phyloP scores from a whole-genome alignment of 2,888 invertebrate species.

The Tiliacea aurago region DNA sequence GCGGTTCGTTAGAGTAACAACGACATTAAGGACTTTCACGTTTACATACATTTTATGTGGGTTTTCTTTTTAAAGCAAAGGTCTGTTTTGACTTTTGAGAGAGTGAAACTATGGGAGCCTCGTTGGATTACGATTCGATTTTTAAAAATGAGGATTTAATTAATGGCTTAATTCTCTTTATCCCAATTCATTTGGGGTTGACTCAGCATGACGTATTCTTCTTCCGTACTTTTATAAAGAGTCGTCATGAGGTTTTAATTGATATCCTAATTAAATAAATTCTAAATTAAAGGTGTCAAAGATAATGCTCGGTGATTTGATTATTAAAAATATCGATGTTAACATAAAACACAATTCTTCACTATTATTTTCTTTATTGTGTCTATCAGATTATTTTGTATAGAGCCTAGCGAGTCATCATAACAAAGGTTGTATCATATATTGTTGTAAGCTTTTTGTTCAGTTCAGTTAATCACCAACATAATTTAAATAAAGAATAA shows the following conservation, averaged over 20 bases:
- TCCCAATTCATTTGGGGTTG: no score
- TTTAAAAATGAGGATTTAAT: neutral
- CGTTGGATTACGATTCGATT: neutral
- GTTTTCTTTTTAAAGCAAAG: conserved; percentile 30
- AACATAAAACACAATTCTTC: neutral
- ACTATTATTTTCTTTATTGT: neutral
- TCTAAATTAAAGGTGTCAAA: no score
- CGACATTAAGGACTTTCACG: conserved; percentile 82
- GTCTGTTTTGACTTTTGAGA: conserved; percentile 11
- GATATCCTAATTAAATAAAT: neutral
- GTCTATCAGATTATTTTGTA: neutral
- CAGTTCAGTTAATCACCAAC: no score
- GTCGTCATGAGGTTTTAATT: neutral
- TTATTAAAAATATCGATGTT: no score
- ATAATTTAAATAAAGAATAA: no score
- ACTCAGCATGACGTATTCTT: no score
- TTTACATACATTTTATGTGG: conserved; percentile 66
- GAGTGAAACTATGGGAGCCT: conserved; percentile 10
- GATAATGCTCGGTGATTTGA: no score
- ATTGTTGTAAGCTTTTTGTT: neutral
- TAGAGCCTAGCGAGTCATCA: neutral
- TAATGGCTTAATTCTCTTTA: no score
- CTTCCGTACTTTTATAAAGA: no score
- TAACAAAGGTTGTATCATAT: neutral
- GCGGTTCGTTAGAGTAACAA: conserved; percentile 87